Percentiles rank a stretch among this genome's conserved stretches.
phyloP scores from a whole-genome alignment of 2,888 invertebrate genomes.

The Drosophila bunnanda region DNA sequence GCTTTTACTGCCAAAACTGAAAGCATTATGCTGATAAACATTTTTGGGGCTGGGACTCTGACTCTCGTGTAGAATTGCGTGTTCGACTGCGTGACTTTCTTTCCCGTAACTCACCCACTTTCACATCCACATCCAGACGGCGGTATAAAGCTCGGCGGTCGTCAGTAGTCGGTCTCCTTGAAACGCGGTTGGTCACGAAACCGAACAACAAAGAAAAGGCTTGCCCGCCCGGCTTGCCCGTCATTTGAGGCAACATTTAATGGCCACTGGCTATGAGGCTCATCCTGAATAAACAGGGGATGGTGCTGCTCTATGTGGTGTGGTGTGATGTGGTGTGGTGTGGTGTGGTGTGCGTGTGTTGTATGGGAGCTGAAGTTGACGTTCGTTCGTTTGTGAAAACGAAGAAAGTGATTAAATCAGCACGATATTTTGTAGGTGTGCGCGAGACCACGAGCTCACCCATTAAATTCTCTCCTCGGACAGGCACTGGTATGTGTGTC shows the following conservation, averaged over 20 bases:
- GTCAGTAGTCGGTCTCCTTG: constrained; percentile 60
- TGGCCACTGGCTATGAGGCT: constrained; percentile 78
- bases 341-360: constrained; percentile 52
- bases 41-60: constrained; percentile 47
- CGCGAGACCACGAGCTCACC: constrained; percentile 69
- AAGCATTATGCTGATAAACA: constrained; percentile 53
- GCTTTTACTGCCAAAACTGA: constrained; percentile 48
- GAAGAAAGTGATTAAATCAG: constrained; percentile 79
- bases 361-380: constrained; percentile 75
- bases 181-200: constrained; percentile 79
- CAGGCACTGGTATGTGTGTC: constrained; percentile 21
- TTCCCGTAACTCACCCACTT: constrained; percentile 60
- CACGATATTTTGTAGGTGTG: constrained; percentile 81
- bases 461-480: constrained; percentile 60
- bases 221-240: constrained; percentile 78
- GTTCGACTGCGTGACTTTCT: constrained; percentile 77
- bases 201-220: constrained; percentile 74
- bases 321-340: constrained; percentile 1
- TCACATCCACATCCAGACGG: constrained; percentile 17
- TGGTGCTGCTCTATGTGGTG: constrained; percentile 13
- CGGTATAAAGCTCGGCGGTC: constrained; percentile 10
- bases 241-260: constrained; percentile 80
- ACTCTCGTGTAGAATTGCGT: constrained; percentile 59
- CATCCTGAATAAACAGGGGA: constrained; percentile 61
- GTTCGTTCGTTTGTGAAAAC: constrained; percentile 72